Conservation (phyloP, 2,888 invertebrate species). For the Ashinkailepas kermadecensis region DNA sequence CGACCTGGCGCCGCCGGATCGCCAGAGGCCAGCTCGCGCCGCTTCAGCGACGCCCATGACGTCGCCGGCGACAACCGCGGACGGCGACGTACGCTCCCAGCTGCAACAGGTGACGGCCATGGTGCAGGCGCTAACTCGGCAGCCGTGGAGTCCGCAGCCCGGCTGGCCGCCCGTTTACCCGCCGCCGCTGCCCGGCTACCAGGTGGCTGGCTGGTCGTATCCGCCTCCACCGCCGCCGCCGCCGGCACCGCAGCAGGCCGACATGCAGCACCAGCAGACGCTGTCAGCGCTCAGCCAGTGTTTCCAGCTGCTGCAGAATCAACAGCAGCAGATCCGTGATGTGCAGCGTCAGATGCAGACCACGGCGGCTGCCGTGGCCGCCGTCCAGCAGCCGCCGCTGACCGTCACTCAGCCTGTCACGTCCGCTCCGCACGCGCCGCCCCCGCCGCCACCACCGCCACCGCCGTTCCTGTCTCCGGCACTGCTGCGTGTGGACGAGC, state of each 20-base stretch:
- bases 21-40: not conserved
- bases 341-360: conserved; percentile 4
- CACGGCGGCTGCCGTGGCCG: not conserved
- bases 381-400: not conserved
- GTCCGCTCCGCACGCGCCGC: not conserved
- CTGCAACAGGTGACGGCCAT: conserved; percentile 9
- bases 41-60: not conserved
- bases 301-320: conserved; percentile 3
- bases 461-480: not conserved
- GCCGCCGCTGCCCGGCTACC: not conserved
- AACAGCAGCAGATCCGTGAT: not conserved
- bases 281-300: conserved; percentile 10
- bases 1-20: not conserved
- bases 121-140: not conserved
- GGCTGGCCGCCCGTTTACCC: not conserved
- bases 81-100: not conserved
- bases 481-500: not conserved
- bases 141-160: not conserved
- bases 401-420: not conserved
- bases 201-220: not conserved
- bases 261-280: not conserved
- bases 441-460: not conserved
- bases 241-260: not conserved
- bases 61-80: not conserved
- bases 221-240: not conserved